These are phyloP conservation scores for Ceratina australensis DNA, from an alignment of 1,140 invertebrate species.

Conservation along the genomic window DNA sequence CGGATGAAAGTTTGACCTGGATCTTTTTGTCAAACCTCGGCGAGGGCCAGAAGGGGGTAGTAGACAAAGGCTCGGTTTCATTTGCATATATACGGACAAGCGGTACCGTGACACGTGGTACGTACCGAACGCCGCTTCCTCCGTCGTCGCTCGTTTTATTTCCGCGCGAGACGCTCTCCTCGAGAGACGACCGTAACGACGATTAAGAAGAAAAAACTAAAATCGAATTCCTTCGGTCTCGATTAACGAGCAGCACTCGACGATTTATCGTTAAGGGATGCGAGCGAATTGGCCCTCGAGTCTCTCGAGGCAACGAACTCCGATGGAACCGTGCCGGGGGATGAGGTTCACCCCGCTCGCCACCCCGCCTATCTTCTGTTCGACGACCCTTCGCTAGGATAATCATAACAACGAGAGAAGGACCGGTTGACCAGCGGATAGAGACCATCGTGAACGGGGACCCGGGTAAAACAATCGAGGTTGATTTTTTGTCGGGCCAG, in stretches of 20 bases:
- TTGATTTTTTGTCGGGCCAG: constrained; percentile 71
- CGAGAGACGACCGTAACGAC: constrained; percentile 11
- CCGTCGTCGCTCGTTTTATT: constrained; percentile 24
- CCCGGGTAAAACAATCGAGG: constrained; percentile 72
- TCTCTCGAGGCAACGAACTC: neutral
- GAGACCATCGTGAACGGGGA: constrained; percentile 29
- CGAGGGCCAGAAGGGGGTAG: constrained; percentile 15
- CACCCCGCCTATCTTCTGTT: neutral
- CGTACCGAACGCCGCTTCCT: constrained; percentile 55
- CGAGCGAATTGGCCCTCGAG: neutral
- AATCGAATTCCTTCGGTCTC: constrained; percentile 56
- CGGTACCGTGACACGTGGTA: constrained; percentile 51
- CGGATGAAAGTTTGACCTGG: constrained; percentile 77
- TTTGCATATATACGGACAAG: constrained; percentile 70
- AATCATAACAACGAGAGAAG: constrained; percentile 66
- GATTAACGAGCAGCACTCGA: neutral
- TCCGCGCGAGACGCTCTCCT: neutral
- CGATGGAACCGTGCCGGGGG: constrained; percentile 44
- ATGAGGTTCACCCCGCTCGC: constrained; percentile 16
- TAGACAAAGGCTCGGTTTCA: constrained; percentile 63
- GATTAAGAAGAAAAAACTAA: constrained; percentile 55
- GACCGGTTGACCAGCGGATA: constrained; percentile 70
- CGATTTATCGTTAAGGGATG: neutral
- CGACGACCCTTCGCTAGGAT: constrained; percentile 57
- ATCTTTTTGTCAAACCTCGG: constrained; percentile 69